phyloP scores from a whole-genome alignment of 2,113 vertebrate species.

The Ramphastos sulfuratus region DNA sequence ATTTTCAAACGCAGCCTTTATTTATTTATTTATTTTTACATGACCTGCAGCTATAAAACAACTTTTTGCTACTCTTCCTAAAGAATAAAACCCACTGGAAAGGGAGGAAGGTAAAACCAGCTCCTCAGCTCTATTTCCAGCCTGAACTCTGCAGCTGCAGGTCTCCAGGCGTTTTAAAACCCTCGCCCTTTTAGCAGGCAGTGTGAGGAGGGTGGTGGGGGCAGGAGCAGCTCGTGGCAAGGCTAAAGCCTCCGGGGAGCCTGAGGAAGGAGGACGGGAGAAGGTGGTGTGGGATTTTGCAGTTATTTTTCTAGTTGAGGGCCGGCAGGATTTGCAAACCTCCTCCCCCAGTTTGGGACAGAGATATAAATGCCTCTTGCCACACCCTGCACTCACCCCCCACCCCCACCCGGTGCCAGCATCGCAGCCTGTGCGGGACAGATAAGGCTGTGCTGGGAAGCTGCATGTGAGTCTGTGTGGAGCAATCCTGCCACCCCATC shows the following conservation, averaged over 20 bases:
- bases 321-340: constrained; percentile 41
- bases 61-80: constrained; percentile 26
- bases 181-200: neutral
- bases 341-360: neutral
- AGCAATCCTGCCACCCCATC: neutral
- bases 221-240: neutral
- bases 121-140: constrained; percentile 1
- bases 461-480: neutral
- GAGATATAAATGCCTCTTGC: neutral
- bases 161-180: neutral
- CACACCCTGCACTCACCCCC: neutral
- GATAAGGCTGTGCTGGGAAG: constrained; percentile 21
- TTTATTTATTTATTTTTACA: neutral
- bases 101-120: neutral
- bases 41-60: constrained; percentile 52
- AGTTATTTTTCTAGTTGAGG: neutral
- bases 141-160: neutral
- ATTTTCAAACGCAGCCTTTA: constrained; percentile 14
- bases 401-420: neutral
- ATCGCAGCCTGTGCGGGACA: neutral
- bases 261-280: neutral
- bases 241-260: neutral
- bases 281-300: neutral
- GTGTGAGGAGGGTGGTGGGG: neutral
- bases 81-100: neutral